Evolutionary conservation across 1,140 invertebrate genomes (phyloP), one percentile per base, ranked within the genome.

Genomic region (Dinothrombium tinctorium): DNA sequence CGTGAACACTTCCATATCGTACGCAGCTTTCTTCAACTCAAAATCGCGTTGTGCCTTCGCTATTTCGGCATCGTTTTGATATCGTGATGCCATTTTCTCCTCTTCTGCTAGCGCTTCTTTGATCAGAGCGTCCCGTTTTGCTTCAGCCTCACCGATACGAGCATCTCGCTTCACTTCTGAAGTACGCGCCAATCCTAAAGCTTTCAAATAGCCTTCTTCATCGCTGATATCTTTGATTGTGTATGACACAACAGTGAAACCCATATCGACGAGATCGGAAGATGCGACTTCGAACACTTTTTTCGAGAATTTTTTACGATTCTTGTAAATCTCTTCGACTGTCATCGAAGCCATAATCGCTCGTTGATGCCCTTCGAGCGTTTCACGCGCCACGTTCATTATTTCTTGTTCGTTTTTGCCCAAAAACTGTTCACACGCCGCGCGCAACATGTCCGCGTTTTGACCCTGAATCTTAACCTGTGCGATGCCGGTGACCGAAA

Each of bases 281-380:
- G 83, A 89, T 6, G 66, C 66, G 8, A 86, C 82, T 65, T 87
- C 81, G 51, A 87, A 89, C 2, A 90, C 83, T 64, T 90, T 81
- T 59, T 90, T 90, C 47, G 84, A 90, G 61, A 96, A 96, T 61
- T 95, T 95, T 64, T 96, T 94, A 35, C 90, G 69, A 57, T 95
- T 89, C 60, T 94, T 94, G 60, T 95, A 96, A 55, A 96, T 95
- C 65, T 95, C 89, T 72, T 94, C 87, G 9, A 96, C 87, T 25
- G 86, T 92, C 87, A 95, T 95, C 46, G 82, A 86, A 7, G 89
- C 89, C 87, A 96, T 96, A 43, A 95, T 95, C 44, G 87, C 87
- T 49, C 89, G 64, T 62, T 96, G 89, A 59, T 96, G 89, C 47
- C 89, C 89, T 63, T 96, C 89, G 17, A 96, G 61, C 32, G 89